Percentiles rank a stretch among this genome's conserved stretches.
These are phyloP conservation scores for Pterocles orientalis DNA, from an alignment of 2,113 vertebrate genomes.

Conservation along the genomic window DNA sequence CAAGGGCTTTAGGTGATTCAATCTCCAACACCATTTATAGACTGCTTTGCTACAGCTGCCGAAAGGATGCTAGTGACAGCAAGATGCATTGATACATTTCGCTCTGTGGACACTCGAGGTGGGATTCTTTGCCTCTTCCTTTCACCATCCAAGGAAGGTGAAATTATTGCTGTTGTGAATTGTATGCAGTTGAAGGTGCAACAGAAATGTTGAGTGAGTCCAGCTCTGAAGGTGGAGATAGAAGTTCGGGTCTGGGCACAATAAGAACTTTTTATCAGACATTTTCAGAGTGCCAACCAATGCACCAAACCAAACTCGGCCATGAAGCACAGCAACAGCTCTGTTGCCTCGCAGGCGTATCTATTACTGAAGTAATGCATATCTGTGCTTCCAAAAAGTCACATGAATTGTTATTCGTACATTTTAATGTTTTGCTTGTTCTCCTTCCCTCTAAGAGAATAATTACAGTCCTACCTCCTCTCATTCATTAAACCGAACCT, in stretches of 20 bases:
- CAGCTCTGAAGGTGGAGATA: background rate
- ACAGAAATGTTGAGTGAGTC: background rate
- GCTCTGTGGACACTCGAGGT: background rate
- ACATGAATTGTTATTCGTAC: background rate
- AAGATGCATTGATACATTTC: background rate
- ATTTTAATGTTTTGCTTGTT: background rate
- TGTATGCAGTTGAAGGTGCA: background rate
- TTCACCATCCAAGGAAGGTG: background rate
- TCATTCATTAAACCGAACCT: constrained; percentile 4
- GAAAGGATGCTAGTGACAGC: background rate
- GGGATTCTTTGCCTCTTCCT: background rate
- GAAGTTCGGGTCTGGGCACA: background rate
- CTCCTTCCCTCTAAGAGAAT: background rate
- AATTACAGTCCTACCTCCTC: background rate
- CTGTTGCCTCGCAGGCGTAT: background rate
- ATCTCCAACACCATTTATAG: background rate
- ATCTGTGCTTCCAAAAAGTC: background rate
- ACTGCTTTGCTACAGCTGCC: background rate
- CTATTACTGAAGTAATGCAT: background rate
- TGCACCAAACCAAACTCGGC: background rate
- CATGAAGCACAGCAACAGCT: background rate
- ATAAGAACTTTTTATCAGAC: background rate
- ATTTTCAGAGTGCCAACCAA: background rate
- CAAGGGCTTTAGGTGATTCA: background rate
- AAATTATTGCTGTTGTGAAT: background rate